Conservation (phyloP, 2,888 invertebrate species). For the Cerastis rubricosa region DNA sequence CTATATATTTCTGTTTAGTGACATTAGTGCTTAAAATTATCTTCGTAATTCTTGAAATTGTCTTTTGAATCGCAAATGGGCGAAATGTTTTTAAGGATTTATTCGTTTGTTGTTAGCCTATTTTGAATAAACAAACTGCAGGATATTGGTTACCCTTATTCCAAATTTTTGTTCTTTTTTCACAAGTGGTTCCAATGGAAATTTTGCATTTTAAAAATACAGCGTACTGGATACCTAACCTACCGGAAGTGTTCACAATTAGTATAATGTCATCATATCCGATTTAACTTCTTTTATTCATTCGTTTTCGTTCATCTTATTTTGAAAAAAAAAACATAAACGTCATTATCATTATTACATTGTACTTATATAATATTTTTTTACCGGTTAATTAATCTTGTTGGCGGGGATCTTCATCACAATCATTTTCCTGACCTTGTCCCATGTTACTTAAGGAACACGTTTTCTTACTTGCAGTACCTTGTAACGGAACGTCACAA, state of each 20-base stretch:
- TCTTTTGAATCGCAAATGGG: constrained; percentile 17
- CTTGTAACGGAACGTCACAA: no score
- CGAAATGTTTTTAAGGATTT: constrained; percentile 29
- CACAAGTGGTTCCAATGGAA: not conserved
- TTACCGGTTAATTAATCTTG: not conserved
- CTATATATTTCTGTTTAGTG: not conserved
- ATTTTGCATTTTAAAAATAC: not conserved
- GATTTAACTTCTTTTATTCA: no score
- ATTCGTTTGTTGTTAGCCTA: constrained; percentile 5
- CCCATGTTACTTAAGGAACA: not conserved
- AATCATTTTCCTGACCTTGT: not conserved
- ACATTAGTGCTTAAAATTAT: constrained; percentile 39
- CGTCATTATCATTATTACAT: not conserved
- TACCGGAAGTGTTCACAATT: not conserved
- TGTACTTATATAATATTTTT: not conserved
- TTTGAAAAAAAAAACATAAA: not conserved
- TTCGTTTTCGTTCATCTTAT: no score
- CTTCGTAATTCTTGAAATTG: constrained; percentile 48
- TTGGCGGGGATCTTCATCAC: not conserved
- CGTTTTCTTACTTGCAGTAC: not conserved
- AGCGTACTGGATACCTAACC: not conserved
- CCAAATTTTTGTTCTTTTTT: not conserved
- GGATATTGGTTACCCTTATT: not conserved
- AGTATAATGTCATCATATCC: not conserved
- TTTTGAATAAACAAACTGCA: constrained; percentile 1